Evolutionary conservation across 2,797 vertebrate species (phyloP), one percentile per base, ranked within the genome.

Genomic region (Oreochromis mossambicus): DNA sequence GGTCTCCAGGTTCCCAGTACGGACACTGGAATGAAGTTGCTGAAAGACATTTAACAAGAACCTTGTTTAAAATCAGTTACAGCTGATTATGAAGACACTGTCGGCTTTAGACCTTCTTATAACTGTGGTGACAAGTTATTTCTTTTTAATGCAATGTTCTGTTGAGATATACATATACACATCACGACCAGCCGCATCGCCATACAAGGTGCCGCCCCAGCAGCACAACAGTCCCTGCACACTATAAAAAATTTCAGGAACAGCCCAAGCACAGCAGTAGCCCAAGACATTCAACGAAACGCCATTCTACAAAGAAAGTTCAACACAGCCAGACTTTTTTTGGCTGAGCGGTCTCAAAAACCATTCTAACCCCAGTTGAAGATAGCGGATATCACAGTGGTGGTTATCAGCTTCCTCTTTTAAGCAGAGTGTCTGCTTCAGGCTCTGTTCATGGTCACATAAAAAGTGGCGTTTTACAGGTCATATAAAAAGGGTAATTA

Each of bases 1-100:
- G 0, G 98, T 99, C 96, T 99, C 98, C 89, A 99, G 96, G 79
- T 99, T 99, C 54, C 98, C 98, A 5, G 98, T 99, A 88, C 98
- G 97, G 86, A 99, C 98, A 29, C 98, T 99, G 83, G 98, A 99
- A 88, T 99, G 98, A 80, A 99, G 98, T 98, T 99, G 98, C 98
- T 99, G 94, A 82, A 89, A 85, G 54, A 56, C 78, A 78, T 89
- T 83, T 0, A 6, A 89, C 17, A 51, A 50, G 17, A 2, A 58
- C 19, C 79, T 83, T 26, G 26, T 61, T 43, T 80, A 14, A 75
- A 75, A 32, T 32, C 17, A 9, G 21, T 83, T 54, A n/a, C 43
- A 50, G 15, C 24, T 56, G 17, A 75, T 13, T 66, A 7, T 63
- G 3, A 54, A 9, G 2, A 63, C 14, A 43, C 7, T 75, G 46